A percentile compares a stretch with the other conserved stretches of the same genome.
These are phyloP conservation scores for Chelon auratus DNA, from an alignment of 2,797 vertebrate genomes.

Conservation along the genomic window DNA sequence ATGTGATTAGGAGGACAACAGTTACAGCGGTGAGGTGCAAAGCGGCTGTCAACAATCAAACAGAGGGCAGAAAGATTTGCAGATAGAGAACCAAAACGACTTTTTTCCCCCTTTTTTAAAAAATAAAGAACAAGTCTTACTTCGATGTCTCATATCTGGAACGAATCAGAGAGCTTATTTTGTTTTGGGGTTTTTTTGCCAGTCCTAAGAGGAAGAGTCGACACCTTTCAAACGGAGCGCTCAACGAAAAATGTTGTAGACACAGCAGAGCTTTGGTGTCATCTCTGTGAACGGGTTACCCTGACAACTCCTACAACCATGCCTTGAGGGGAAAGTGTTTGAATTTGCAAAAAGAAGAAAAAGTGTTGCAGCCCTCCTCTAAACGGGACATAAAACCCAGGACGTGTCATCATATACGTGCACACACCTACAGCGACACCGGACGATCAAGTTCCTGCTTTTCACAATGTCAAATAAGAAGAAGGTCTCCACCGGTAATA, in stretches of 20 bases:
- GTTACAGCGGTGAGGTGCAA: conserved; percentile 23
- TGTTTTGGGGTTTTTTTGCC: too few relatives aligned
- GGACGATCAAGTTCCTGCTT: conserved; percentile 56
- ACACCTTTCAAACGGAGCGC: conserved; percentile 31
- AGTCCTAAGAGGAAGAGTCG: neutral
- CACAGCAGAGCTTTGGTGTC: conserved; percentile 16
- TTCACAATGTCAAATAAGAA: conserved; percentile 11
- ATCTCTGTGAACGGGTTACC: conserved; percentile 18
- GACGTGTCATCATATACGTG: conserved; percentile 27
- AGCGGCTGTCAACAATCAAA: conserved; percentile 57
- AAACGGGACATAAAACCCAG: conserved; percentile 31
- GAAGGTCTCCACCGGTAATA: conserved; percentile 9
- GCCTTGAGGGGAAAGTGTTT: neutral
- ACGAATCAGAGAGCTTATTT: conserved; percentile 8
- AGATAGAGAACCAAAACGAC: conserved; percentile 5
- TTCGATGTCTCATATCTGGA: conserved; percentile 70
- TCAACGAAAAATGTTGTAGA: conserved; percentile 7
- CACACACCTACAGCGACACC: conserved; percentile 45
- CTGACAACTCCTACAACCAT: neutral
- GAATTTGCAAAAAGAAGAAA: conserved; percentile 10
- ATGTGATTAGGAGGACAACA: conserved; percentile 56
- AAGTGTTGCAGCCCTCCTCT: conserved; percentile 1
- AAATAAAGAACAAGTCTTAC: conserved; percentile 66
- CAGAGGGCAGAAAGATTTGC: neutral
- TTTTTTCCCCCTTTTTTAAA: neutral